These are phyloP conservation scores for Macrotis lagotis DNA, from an alignment of 2,113 vertebrate genomes.

Conservation along the genomic window DNA sequence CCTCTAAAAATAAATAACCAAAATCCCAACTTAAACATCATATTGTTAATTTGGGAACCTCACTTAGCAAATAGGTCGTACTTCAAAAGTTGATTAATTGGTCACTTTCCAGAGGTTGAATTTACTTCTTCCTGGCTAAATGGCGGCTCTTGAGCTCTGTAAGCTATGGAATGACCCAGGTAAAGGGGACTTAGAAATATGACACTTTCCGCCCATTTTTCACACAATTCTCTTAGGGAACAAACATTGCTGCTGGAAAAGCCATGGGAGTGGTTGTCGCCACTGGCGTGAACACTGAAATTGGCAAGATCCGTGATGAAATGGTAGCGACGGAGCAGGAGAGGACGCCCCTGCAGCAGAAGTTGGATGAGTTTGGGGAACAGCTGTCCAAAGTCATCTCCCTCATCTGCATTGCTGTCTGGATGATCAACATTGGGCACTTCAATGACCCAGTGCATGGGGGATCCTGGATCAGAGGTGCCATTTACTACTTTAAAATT, in stretches of 20 bases:
- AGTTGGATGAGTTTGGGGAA: constrained; percentile 97
- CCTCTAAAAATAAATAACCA: background rate
- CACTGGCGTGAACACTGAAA: constrained; percentile 95
- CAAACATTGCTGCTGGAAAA: constrained; percentile 96
- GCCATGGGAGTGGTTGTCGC: constrained; percentile 96
- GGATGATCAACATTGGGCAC: constrained; percentile 99
- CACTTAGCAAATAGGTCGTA: background rate
- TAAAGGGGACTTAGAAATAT: background rate
- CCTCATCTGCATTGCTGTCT: constrained; percentile 97
- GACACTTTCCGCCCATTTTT: background rate
- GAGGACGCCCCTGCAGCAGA: constrained; percentile 96
- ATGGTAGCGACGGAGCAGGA: constrained; percentile 98
- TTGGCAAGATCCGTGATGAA: constrained; percentile 98
- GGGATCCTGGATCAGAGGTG: constrained; percentile 98
- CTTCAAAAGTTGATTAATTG: background rate
- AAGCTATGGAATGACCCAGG: background rate
- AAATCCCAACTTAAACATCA: background rate
- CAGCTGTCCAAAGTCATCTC: constrained; percentile 99
- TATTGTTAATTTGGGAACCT: background rate
- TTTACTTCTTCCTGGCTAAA: background rate
- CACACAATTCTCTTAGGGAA: constrained; percentile 86
- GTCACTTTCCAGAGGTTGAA: background rate
- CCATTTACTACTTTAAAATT: constrained; percentile 99
- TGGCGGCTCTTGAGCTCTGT: background rate
- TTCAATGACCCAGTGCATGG: constrained; percentile 98